phyloP scores from a whole-genome alignment of 2,888 invertebrate genomes.

The Pammene aurita region DNA sequence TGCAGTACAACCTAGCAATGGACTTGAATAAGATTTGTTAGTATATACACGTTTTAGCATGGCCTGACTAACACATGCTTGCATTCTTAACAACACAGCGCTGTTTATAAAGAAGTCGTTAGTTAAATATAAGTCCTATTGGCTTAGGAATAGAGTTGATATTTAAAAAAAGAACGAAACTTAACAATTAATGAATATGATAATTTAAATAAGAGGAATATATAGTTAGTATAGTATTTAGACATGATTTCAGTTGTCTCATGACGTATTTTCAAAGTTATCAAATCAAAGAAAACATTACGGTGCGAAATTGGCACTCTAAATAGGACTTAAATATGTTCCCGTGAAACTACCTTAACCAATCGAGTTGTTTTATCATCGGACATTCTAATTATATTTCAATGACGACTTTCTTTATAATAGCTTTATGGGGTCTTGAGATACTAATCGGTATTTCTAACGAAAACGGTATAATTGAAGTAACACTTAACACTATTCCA shows the following conservation, averaged over 20 bases:
- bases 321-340: no score
- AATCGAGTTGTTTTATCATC: neutral
- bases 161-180: neutral
- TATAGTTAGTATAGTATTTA: no score
- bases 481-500: constrained; percentile 21
- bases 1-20: constrained; percentile 73
- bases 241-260: no score
- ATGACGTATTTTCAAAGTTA: no score
- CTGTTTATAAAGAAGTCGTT: constrained; percentile 25
- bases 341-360: neutral
- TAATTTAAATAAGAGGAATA: no score
- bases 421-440: constrained; percentile 46
- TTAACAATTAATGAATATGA: no score
- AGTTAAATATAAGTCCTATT: neutral
- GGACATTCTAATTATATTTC: no score
- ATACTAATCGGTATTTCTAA: constrained; percentile 66
- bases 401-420: constrained; percentile 18
- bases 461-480: constrained; percentile 12
- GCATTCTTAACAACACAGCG: neutral
- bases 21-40: constrained; percentile 77
- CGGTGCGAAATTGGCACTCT: neutral
- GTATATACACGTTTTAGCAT: constrained; percentile 59
- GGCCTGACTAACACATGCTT: constrained; percentile 55
- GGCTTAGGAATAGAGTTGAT: neutral
- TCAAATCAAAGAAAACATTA: neutral